A percentile compares a stretch with the other conserved stretches of the same genome.
Conservation (phyloP, 2,113 vertebrate genomes). For the Tachycineta bicolor region DNA sequence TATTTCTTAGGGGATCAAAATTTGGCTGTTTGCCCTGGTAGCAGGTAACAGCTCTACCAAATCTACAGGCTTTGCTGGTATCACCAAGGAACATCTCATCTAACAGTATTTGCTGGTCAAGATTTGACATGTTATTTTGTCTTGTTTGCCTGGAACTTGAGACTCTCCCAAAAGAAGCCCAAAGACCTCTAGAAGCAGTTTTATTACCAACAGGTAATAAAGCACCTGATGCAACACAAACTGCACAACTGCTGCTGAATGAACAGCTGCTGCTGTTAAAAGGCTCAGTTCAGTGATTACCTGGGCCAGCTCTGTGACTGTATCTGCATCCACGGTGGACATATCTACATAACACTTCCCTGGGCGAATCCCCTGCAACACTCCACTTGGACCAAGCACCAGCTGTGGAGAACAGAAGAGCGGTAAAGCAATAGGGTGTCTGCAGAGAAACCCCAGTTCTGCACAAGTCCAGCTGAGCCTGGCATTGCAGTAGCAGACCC, state of each 20-base stretch:
- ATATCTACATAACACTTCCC: constrained; percentile 98
- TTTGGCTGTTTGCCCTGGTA: neutral
- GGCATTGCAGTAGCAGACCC: neutral
- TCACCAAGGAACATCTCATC: neutral
- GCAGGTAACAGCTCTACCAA: neutral
- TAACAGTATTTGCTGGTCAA: neutral
- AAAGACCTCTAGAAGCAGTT: neutral
- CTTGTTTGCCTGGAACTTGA: neutral
- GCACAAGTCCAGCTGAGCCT: neutral
- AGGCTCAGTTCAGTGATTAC: constrained; percentile 68
- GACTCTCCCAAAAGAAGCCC: neutral
- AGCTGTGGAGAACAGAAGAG: constrained; percentile 81
- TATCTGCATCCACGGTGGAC: constrained; percentile 97
- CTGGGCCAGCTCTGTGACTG: constrained; percentile 93
- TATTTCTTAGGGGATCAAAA: neutral
- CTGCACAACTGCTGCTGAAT: neutral
- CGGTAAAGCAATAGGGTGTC: constrained; percentile 79
- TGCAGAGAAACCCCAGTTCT: constrained; percentile 31
- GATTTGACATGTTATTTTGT: neutral
- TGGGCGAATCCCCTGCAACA: constrained; percentile 95
- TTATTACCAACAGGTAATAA: neutral
- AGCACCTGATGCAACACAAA: neutral
- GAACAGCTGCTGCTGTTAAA: neutral
- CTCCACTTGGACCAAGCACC: constrained; percentile 95
- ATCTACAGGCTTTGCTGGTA: neutral